Evolutionary conservation across 2,113 vertebrate genomes (phyloP).

Genomic region (Sinosuthora webbiana): DNA sequence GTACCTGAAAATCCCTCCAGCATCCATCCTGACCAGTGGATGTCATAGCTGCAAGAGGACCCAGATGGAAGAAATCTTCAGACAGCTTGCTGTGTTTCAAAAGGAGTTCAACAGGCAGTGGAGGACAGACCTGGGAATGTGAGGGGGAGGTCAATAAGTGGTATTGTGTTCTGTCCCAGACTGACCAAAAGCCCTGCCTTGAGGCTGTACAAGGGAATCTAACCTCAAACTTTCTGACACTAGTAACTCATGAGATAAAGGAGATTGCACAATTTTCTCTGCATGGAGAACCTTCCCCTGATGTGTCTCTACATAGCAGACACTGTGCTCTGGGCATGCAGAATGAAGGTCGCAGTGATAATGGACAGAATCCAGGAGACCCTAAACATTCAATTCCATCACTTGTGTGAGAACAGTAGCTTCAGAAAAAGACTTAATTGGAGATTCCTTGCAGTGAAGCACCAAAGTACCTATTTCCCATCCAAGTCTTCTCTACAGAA

Average conservation of each 20-base stretch:
- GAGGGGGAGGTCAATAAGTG: accelerated
- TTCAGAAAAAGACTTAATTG: background rate
- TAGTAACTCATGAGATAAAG: background rate
- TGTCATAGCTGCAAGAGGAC: background rate
- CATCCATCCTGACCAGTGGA: background rate
- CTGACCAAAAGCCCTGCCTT: background rate
- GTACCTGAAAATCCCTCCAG: background rate
- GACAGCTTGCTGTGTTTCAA: background rate
- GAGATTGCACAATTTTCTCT: background rate
- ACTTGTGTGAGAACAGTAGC: background rate
- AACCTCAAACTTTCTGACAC: background rate
- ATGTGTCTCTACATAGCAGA: background rate
- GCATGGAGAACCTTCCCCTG: background rate
- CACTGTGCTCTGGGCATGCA: background rate
- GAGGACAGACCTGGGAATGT: background rate
- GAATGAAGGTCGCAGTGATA: background rate
- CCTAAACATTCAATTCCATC: background rate
- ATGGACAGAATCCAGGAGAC: background rate
- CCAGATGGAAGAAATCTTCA: background rate
- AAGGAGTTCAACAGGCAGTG: background rate
- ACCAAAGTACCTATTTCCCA: background rate
- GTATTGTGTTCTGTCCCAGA: background rate
- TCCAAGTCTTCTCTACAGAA: background rate
- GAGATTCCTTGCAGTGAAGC: background rate
- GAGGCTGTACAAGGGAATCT: background rate